phyloP scores from a whole-genome alignment of 2,888 invertebrate species.

The Formica aserva region DNA sequence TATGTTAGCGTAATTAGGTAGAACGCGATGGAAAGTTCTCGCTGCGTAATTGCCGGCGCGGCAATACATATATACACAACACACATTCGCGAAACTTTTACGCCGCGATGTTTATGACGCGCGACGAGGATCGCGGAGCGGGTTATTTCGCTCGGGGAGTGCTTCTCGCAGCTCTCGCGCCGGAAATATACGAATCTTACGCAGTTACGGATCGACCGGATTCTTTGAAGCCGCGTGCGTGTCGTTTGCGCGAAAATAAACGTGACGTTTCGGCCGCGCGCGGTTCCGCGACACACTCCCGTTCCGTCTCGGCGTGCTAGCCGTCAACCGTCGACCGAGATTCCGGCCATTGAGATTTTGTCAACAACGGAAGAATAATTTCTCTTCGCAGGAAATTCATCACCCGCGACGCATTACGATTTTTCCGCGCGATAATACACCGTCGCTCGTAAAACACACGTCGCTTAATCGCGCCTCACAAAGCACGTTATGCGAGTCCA shows the following conservation, averaged over 20 bases:
- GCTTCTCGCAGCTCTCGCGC: background rate
- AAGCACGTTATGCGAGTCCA: conserved; percentile 19
- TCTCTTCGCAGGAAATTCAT: conserved; percentile 22
- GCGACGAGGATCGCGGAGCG: conserved; percentile 19
- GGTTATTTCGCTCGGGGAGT: background rate
- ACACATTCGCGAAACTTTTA: conserved; percentile 60
- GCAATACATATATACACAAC: background rate
- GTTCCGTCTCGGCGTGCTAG: background rate
- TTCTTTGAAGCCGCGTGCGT: conserved; percentile 43
- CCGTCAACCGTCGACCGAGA: conserved; percentile 10
- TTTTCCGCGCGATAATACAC: conserved; percentile 38
- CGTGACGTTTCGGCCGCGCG: conserved; percentile 58
- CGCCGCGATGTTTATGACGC: conserved; percentile 70
- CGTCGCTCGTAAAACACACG: conserved; percentile 29
- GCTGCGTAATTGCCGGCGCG: conserved; percentile 68
- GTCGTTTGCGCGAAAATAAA: conserved; percentile 59
- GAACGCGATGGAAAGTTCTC: conserved; percentile 68
- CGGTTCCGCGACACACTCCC: conserved; percentile 3
- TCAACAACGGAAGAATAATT: conserved; percentile 51
- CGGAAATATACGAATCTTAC: conserved; percentile 69
- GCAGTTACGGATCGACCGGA: conserved; percentile 58
- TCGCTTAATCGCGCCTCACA: conserved; percentile 9
- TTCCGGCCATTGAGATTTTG: conserved; percentile 35
- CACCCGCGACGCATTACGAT: conserved; percentile 42
- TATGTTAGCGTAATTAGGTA: conserved; percentile 74